These are phyloP conservation scores for Thunnus albacares DNA, from an alignment of 2,797 vertebrate species.

Conservation along the genomic window DNA sequence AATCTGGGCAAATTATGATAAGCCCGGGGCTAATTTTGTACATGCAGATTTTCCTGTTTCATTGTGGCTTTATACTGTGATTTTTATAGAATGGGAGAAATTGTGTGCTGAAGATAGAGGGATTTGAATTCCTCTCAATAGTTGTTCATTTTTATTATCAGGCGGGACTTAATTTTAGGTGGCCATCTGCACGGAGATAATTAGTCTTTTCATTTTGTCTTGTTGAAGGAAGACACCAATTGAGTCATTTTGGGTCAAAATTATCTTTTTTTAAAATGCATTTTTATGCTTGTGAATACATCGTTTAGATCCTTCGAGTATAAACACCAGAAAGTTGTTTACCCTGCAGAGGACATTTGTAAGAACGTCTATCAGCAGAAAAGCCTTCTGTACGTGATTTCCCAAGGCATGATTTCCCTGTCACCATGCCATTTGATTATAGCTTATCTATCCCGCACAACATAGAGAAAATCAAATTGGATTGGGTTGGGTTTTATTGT, in stretches of 20 bases:
- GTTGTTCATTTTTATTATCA: constrained; percentile 68
- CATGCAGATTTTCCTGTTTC: constrained; percentile 53
- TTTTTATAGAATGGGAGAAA: constrained; percentile 56
- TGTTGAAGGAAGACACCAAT: constrained; percentile 55
- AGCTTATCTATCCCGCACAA: constrained; percentile 71
- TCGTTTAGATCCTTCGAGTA: constrained; percentile 21
- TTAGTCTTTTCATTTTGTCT: constrained; percentile 66
- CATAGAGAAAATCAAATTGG: constrained; percentile 72
- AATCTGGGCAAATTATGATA: constrained; percentile 69
- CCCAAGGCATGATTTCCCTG: constrained; percentile 60
- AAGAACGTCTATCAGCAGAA: constrained; percentile 35
- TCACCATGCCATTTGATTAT: constrained; percentile 69
- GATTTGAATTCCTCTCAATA: constrained; percentile 68
- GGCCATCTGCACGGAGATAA: constrained; percentile 67
- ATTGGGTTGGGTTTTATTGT: constrained; percentile 69
- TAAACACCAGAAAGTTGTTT: constrained; percentile 56
- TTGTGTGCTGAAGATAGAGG: constrained; percentile 40
- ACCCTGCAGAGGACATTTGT: constrained; percentile 34
- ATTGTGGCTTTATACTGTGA: constrained; percentile 43
- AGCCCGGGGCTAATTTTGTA: constrained; percentile 66
- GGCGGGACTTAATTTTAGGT: constrained; percentile 64
- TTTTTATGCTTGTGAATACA: constrained; percentile 21
- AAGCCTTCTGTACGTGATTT: constrained; percentile 60
- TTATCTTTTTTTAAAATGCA: constrained; percentile 27
- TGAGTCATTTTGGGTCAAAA: constrained; percentile 59